Percentiles rank a stretch among this genome's conserved stretches.
Evolutionary conservation across 2,113 vertebrate species (phyloP).

Genomic region (Engystomops pustulosus): DNA sequence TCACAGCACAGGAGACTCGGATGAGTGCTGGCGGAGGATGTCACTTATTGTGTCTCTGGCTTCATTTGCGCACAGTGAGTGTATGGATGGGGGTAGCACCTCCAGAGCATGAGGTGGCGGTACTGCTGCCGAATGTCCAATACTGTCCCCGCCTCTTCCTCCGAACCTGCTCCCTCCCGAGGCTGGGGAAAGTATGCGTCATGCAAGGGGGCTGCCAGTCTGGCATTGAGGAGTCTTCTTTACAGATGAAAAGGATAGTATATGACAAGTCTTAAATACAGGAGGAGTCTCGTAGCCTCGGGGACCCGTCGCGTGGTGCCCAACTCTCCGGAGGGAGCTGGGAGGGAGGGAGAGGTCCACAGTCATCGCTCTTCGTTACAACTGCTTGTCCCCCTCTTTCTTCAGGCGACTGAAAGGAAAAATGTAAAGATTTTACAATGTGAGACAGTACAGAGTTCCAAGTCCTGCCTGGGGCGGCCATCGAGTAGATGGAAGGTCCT

Average conservation of each 20-base stretch:
- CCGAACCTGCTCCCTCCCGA: constrained; percentile 71
- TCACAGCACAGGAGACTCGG: constrained; percentile 84
- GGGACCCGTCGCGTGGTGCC: constrained; percentile 48
- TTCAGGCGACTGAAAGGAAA: constrained; percentile 90
- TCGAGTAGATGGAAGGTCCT: too few relatives aligned
- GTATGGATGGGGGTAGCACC: constrained; percentile 86
- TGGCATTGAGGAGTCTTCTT: constrained; percentile 84
- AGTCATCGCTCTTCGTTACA: constrained; percentile 76
- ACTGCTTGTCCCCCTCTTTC: constrained; percentile 99
- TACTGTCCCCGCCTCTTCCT: constrained; percentile 63
- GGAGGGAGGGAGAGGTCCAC: constrained; percentile 46
- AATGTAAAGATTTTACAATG: neutral
- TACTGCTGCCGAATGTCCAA: constrained; percentile 49
- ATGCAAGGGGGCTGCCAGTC: constrained; percentile 90
- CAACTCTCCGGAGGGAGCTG: constrained; percentile 44
- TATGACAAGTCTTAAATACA: constrained; percentile 75
- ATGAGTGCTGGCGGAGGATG: constrained; percentile 66
- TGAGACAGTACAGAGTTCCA: neutral
- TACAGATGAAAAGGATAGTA: constrained; percentile 83
- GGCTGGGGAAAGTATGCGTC: constrained; percentile 79
- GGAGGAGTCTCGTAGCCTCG: constrained; percentile 70
- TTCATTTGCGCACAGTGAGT: constrained; percentile 68
- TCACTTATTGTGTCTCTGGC: constrained; percentile 74
- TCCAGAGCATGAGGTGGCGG: constrained; percentile 71
- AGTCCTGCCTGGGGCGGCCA: too few relatives aligned